These are phyloP conservation scores for Sialis lutaria DNA, from an alignment of 2,888 invertebrate genomes.

Conservation along the genomic window DNA sequence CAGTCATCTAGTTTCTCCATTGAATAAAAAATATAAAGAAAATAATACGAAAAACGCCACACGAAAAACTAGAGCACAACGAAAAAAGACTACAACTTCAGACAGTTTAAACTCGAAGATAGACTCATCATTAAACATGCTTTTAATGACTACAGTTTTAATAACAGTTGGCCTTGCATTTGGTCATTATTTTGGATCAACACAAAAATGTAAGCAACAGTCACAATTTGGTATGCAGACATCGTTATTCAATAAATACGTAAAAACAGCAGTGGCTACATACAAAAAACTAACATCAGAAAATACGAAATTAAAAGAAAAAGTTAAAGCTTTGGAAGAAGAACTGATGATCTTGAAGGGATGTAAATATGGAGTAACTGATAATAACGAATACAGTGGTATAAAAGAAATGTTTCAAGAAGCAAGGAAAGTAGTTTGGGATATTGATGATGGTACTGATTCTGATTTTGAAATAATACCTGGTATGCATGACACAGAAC, in stretches of 20 bases:
- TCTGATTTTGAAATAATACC: too few species aligned
- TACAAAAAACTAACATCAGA: constrained; percentile 1
- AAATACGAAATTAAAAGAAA: neutral
- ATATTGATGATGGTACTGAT: too few species aligned
- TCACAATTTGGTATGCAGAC: neutral
- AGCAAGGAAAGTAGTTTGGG: too few species aligned
- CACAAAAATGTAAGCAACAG: too few species aligned
- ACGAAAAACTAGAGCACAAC: neutral
- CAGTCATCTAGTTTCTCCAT: neutral
- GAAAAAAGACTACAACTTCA: neutral
- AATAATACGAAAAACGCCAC: neutral
- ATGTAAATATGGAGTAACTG: neutral
- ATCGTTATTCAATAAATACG: neutral
- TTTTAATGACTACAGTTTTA: neutral
- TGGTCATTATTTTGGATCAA: neutral
- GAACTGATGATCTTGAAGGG: neutral
- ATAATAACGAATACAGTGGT: neutral
- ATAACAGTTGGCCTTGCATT: neutral
- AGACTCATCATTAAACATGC: neutral
- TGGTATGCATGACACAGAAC: too few species aligned
- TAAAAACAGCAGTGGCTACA: neutral
- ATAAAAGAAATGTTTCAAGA: too few species aligned
- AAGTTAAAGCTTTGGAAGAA: neutral
- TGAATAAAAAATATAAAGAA: neutral
- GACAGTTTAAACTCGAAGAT: neutral